Conservation (phyloP, 2,888 invertebrate genomes). For the Ganaspis brasiliensis region DNA sequence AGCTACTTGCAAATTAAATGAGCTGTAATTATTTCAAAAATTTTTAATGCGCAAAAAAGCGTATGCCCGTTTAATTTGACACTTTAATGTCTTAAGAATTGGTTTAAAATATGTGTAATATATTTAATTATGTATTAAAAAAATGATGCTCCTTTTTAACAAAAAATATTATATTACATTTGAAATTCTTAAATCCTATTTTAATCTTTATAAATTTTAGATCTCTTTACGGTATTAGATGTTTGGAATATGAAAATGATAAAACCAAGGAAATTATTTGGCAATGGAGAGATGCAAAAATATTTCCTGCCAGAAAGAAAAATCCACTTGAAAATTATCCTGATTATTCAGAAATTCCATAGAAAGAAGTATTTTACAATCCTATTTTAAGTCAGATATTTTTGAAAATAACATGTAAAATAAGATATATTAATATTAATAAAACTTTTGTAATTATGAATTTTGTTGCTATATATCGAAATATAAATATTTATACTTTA, state of each 20-base stretch:
- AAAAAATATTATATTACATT: neutral
- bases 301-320: neutral
- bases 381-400: no score
- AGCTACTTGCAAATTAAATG: slow-evolving; percentile 16
- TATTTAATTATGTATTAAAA: neutral
- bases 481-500: no score
- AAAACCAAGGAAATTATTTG: neutral
- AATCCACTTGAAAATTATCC: slow-evolving; percentile 9
- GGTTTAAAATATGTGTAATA: neutral
- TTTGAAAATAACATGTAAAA: no score
- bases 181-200: neutral
- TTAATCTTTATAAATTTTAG: slow-evolving; percentile 7
- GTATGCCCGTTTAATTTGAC: neutral
- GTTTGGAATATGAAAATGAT: slow-evolving; percentile 32
- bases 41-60: neutral
- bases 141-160: no score
- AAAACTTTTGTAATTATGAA: no score
- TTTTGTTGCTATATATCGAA: no score
- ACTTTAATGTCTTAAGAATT: neutral
- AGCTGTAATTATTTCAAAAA: slow-evolving; percentile 4
- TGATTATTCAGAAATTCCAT: slow-evolving; percentile 29
- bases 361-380: neutral
- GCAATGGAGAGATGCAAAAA: slow-evolving; percentile 34
- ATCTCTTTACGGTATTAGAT: neutral
- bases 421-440: no score